phyloP scores from a whole-genome alignment of 2,797 vertebrate species.

The Tiaroga cobitis region DNA sequence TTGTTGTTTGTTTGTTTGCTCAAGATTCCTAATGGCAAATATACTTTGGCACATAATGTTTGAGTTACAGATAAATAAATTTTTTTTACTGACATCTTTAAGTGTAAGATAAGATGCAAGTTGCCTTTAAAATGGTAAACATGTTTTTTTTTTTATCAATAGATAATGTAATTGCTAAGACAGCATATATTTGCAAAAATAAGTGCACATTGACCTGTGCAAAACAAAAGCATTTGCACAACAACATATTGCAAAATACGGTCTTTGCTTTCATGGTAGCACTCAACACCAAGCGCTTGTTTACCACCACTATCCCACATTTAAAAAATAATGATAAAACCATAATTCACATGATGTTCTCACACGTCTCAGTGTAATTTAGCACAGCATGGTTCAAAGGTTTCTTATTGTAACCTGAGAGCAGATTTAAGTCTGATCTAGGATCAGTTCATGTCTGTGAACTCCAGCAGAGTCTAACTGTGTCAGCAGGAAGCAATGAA shows the following conservation, averaged over 20 bases:
- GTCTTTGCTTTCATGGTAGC: conserved; percentile 12
- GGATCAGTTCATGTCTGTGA: background rate
- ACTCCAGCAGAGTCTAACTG: conserved; percentile 6
- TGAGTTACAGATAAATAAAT: background rate
- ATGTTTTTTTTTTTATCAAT: background rate
- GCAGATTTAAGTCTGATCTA: background rate
- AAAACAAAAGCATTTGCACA: conserved; percentile 23
- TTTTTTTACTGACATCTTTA: background rate
- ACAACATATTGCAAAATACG: conserved; percentile 1
- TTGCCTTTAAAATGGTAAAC: background rate
- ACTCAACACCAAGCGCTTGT: background rate
- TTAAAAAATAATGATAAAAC: background rate
- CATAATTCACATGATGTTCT: background rate
- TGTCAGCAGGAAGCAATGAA: conserved; percentile 42
- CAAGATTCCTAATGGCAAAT: background rate
- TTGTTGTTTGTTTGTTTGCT: background rate
- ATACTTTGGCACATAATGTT: background rate
- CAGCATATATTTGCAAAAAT: conserved; percentile 16
- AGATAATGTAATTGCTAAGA: background rate
- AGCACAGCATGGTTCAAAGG: background rate
- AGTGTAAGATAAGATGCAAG: background rate
- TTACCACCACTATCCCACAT: background rate
- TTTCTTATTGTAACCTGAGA: background rate
- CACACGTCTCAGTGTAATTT: background rate
- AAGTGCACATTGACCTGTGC: background rate